These are phyloP conservation scores for Chanos chanos DNA, from an alignment of 2,797 vertebrate genomes.

Conservation along the genomic window DNA sequence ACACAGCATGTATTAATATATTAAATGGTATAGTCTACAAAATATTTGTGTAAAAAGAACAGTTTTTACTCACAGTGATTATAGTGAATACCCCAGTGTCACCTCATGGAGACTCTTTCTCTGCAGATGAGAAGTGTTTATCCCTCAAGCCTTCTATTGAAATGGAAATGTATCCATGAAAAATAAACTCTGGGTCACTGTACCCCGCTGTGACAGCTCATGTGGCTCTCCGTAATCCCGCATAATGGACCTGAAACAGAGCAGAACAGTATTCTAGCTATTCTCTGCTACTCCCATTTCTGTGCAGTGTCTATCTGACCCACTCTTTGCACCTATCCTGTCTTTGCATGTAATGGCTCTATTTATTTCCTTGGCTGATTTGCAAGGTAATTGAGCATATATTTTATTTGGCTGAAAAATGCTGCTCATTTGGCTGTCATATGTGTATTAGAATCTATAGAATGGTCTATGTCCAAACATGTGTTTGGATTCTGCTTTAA, in stretches of 20 bases:
- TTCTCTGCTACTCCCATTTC: neutral
- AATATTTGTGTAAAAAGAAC: neutral
- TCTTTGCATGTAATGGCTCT: too few species aligned
- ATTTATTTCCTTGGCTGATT: too few species aligned
- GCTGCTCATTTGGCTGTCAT: neutral
- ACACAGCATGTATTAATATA: too few species aligned
- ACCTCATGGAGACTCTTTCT: neutral
- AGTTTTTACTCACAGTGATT: neutral
- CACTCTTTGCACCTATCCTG: too few species aligned
- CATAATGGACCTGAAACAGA: conserved; percentile 1
- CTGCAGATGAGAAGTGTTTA: conserved; percentile 1
- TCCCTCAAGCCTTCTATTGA: conserved; percentile 28
- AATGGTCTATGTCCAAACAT: neutral
- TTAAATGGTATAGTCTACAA: too few species aligned
- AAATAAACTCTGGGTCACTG: conserved; percentile 26
- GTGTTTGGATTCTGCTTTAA: neutral
- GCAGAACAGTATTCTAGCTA: neutral
- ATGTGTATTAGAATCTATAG: neutral
- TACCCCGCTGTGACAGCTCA: conserved; percentile 34
- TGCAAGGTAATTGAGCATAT: neutral
- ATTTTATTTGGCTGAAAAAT: neutral
- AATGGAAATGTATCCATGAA: conserved; percentile 38
- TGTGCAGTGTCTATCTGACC: too few species aligned
- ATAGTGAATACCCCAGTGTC: neutral
- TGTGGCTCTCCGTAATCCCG: conserved; percentile 36